Conservation (phyloP, 2,797 vertebrate genomes). For the Echeneis naucrates region DNA sequence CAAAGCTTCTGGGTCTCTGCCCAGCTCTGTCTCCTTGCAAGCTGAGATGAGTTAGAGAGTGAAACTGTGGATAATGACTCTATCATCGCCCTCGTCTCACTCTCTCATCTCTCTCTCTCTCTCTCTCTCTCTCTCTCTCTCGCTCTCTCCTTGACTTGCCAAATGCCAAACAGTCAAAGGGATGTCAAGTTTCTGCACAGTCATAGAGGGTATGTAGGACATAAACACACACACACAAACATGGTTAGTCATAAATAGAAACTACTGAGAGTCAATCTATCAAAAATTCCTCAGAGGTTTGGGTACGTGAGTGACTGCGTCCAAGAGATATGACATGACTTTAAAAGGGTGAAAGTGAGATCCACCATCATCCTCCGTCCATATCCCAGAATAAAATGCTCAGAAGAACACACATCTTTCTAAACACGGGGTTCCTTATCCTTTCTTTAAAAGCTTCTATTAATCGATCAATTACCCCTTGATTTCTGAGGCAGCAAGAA, state of each 20-base stretch:
- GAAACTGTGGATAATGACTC: conserved; percentile 20
- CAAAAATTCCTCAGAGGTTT: conserved; percentile 59
- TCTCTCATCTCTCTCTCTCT: not conserved
- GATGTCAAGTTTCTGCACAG: conserved; percentile 77
- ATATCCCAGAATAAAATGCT: not conserved
- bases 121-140: not conserved
- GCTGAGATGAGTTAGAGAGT: not conserved
- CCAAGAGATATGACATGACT: conserved; percentile 17
- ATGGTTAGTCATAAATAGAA: conserved; percentile 62
- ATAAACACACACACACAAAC: conserved; percentile 49
- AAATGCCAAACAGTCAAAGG: conserved; percentile 76
- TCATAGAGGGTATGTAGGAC: conserved; percentile 72
- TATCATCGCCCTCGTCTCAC: conserved; percentile 12
- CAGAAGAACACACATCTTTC: not conserved
- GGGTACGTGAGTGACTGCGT: conserved; percentile 19
- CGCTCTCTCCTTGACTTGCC: conserved; percentile 37
- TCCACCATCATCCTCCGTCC: not conserved
- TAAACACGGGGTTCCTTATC: not conserved
- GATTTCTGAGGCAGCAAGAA: no score
- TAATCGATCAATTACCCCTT: no score
- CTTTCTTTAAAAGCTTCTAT: no score
- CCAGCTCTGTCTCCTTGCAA: conserved; percentile 7
- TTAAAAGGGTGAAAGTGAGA: conserved; percentile 38
- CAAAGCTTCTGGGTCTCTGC: conserved; percentile 32
- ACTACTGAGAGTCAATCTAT: conserved; percentile 63